phyloP scores from a whole-genome alignment of 2,113 vertebrate species.

The Dicentrarchus labrax region DNA sequence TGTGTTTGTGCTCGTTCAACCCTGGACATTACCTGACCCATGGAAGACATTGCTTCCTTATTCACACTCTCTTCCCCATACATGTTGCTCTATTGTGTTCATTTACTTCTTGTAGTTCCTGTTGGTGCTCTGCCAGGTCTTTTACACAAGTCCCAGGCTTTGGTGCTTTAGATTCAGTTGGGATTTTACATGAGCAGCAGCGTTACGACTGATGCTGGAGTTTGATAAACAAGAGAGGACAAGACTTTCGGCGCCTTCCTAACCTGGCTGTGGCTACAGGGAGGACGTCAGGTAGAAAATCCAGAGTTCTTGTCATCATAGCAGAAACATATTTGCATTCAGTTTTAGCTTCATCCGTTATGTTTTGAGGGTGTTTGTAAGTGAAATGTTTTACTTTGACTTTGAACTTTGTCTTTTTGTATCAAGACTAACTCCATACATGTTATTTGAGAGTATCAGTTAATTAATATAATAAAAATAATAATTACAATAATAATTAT shows the following conservation, averaged over 20 bases:
- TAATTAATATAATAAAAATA: too few species aligned
- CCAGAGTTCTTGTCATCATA: too few species aligned
- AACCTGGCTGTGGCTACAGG: slow-evolving; percentile 17
- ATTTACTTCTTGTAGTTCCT: slow-evolving; percentile 48
- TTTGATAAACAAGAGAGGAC: slow-evolving; percentile 62
- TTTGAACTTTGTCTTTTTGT: too few species aligned
- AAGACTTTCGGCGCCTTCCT: slow-evolving; percentile 43
- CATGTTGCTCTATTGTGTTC: slow-evolving; percentile 54
- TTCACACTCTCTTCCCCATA: slow-evolving; percentile 48
- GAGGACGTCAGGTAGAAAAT: slow-evolving; percentile 21
- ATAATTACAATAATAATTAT: too few species aligned
- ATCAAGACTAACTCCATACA: too few species aligned
- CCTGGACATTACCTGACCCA: slow-evolving; percentile 39
- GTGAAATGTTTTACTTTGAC: too few species aligned
- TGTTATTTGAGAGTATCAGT: too few species aligned
- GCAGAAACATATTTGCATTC: slow-evolving; percentile 14
- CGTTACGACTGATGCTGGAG: slow-evolving; percentile 43
- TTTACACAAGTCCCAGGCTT: slow-evolving; percentile 17
- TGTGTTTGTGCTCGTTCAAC: not conserved
- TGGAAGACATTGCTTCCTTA: slow-evolving; percentile 48
- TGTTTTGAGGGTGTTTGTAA: too few species aligned
- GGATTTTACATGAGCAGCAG: slow-evolving; percentile 52
- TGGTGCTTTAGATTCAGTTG: slow-evolving; percentile 24
- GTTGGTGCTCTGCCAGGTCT: slow-evolving; percentile 59
- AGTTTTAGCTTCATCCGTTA: not conserved